Conservation (phyloP, 2,113 vertebrate genomes). For the Stegastes partitus region DNA sequence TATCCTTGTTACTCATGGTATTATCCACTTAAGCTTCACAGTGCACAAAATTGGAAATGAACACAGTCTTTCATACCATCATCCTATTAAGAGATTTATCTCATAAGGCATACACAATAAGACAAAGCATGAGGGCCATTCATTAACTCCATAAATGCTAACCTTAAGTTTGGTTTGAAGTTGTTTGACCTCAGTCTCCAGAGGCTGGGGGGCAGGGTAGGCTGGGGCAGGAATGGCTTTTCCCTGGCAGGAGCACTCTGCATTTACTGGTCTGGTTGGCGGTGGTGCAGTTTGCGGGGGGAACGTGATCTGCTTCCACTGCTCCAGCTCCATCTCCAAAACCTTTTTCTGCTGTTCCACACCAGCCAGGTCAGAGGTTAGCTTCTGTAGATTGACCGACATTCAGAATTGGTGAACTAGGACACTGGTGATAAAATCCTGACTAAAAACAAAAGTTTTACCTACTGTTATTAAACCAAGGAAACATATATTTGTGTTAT, state of each 20-base stretch:
- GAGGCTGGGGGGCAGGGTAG: slow-evolving; percentile 80
- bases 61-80: slow-evolving; percentile 49
- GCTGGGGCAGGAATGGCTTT: slow-evolving; percentile 57
- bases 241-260: slow-evolving; percentile 67
- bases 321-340: slow-evolving; percentile 86
- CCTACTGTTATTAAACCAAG: slow-evolving; percentile 7
- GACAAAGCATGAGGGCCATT: slow-evolving; percentile 42
- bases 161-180: slow-evolving; percentile 94
- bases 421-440: slow-evolving; percentile 42
- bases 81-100: slow-evolving; percentile 60
- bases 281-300: slow-evolving; percentile 67
- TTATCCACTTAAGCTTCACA: slow-evolving; percentile 36
- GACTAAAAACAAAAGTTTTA: slow-evolving; percentile 52
- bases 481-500: slow-evolving; percentile 19
- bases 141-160: slow-evolving; percentile 65
- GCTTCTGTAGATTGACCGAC: slow-evolving; percentile 81
- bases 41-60: slow-evolving; percentile 55
- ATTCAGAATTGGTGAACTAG: slow-evolving; percentile 47
- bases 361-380: slow-evolving; percentile 88
- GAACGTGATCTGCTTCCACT: slow-evolving; percentile 87
- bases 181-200: slow-evolving; percentile 91
- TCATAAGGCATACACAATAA: slow-evolving; percentile 41
- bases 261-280: slow-evolving; percentile 37
- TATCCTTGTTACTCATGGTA: slow-evolving; percentile 27
- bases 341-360: slow-evolving; percentile 90